phyloP scores from a whole-genome alignment of 2,797 vertebrate genomes.

The Poecilia picta region DNA sequence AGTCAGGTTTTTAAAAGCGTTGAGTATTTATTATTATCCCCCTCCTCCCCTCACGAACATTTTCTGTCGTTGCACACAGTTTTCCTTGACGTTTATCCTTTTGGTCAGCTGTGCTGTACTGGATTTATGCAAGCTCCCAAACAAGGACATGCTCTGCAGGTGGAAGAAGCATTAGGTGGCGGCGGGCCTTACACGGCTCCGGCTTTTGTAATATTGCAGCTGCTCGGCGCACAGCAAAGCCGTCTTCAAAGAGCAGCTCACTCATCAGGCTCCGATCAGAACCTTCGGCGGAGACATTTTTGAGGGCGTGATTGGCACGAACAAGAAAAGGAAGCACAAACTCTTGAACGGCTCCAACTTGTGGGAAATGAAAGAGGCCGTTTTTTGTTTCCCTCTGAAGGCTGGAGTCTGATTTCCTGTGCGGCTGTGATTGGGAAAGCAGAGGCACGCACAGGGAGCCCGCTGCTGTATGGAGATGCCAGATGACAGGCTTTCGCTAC shows the following conservation, averaged over 20 bases:
- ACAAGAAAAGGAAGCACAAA: conserved; percentile 76
- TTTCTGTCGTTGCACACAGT: conserved; percentile 25
- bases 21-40: conserved; percentile 7
- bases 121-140: conserved; percentile 10
- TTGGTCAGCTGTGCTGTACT: conserved; percentile 21
- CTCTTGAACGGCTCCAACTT: conserved; percentile 69
- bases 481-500: conserved; percentile 70
- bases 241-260: conserved; percentile 1
- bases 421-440: conserved; percentile 81
- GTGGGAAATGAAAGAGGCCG: conserved; percentile 72
- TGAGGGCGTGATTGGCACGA: conserved; percentile 72
- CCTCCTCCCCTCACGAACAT: conserved; percentile 30
- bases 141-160: conserved; percentile 15
- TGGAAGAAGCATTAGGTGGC: not conserved
- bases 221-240: conserved; percentile 10
- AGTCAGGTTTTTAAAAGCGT: not conserved
- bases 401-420: conserved; percentile 82
- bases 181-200: not conserved
- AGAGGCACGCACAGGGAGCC: conserved; percentile 73
- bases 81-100: conserved; percentile 11
- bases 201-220: conserved; percentile 27
- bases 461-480: conserved; percentile 76
- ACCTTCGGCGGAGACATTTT: conserved; percentile 59
- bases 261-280: conserved; percentile 30
- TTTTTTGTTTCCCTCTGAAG: conserved; percentile 74